Evolutionary conservation across 2,888 invertebrate species (phyloP).

Genomic region (Meghimatium bilineatum): DNA sequence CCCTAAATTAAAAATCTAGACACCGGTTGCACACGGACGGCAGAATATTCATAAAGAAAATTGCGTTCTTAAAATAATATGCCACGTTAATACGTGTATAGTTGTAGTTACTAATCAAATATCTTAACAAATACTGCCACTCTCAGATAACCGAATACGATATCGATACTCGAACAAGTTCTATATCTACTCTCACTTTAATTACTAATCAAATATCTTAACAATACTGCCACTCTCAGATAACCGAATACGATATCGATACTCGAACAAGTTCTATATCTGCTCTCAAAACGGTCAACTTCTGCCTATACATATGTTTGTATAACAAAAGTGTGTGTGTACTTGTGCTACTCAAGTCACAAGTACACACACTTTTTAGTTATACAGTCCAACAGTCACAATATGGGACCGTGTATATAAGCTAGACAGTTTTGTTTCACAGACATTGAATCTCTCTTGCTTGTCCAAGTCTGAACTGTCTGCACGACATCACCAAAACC

Average conservation of each 20-base stretch:
- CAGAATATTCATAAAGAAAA: too few relatives aligned
- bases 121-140: too few relatives aligned
- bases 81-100: too few relatives aligned
- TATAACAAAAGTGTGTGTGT: background rate
- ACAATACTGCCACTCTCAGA: background rate
- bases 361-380: too few relatives aligned
- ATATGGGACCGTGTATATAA: background rate
- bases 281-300: background rate
- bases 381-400: background rate
- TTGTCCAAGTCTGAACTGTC: conserved; percentile 11
- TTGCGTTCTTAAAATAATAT: too few relatives aligned
- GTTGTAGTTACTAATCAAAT: too few relatives aligned
- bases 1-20: too few relatives aligned
- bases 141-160: background rate
- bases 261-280: background rate
- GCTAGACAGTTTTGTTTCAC: background rate
- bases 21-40: too few relatives aligned
- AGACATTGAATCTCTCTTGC: background rate
- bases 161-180: background rate
- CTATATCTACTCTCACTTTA: too few relatives aligned
- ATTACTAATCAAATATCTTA: too few relatives aligned
- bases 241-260: background rate
- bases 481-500: background rate
- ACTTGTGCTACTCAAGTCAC: too few relatives aligned
- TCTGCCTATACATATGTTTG: background rate